These are phyloP conservation scores for Trachelus iudaicus DNA, from an alignment of 2,888 invertebrate genomes.

Conservation along the genomic window DNA sequence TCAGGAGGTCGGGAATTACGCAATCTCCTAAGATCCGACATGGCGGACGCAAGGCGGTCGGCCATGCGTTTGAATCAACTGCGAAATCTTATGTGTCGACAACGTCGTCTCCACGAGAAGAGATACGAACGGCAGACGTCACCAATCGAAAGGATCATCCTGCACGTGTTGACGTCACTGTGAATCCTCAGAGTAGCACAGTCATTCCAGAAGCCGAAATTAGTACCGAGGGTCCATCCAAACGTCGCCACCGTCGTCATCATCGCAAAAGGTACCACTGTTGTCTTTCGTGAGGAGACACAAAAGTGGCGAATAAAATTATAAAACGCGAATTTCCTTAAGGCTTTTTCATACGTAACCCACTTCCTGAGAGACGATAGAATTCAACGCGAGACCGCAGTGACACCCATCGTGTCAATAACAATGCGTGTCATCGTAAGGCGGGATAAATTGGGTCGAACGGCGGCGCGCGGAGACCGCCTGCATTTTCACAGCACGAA, in stretches of 20 bases:
- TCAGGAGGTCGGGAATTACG: background rate
- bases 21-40: background rate
- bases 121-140: background rate
- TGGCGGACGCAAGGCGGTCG: background rate
- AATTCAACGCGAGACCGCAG: conserved; percentile 17
- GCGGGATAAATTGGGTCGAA: conserved; percentile 49
- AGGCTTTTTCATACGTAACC: conserved; percentile 26
- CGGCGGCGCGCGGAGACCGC: conserved; percentile 37
- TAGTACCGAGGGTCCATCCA: background rate
- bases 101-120: background rate
- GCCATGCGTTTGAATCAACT: background rate
- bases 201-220: background rate
- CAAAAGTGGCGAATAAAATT: background rate
- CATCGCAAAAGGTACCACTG: conserved; percentile 46
- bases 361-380: conserved; percentile 27
- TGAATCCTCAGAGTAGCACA: background rate
- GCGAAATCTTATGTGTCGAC: background rate
- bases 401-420: conserved; percentile 42
- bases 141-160: background rate
- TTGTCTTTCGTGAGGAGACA: background rate
- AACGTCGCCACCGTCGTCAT: conserved; percentile 49
- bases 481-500: conserved; percentile 46
- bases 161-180: background rate
- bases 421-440: conserved; percentile 56
- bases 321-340: background rate